These are phyloP conservation scores for Anguilla marmorata DNA, from an alignment of 2,797 vertebrate genomes.

Conservation along the genomic window DNA sequence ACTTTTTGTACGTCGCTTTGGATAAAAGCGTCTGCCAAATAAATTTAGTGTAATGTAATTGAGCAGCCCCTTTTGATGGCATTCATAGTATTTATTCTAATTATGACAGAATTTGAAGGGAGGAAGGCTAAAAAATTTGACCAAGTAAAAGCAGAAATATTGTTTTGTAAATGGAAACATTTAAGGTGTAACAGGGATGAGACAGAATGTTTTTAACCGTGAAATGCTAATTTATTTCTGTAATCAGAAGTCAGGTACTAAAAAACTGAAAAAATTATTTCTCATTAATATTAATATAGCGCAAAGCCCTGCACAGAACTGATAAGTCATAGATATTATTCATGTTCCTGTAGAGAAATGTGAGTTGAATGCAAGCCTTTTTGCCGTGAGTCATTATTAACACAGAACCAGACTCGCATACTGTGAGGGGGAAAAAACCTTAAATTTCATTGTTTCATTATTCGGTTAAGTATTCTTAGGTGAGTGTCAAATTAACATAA, in stretches of 20 bases:
- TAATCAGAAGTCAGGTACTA: background rate
- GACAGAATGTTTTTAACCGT: background rate
- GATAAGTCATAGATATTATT: background rate
- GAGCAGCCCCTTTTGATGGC: background rate
- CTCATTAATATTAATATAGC: background rate
- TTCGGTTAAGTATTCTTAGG: background rate
- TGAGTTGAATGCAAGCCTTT: background rate
- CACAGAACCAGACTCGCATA: background rate
- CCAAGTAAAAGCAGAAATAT: background rate
- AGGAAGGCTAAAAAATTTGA: background rate
- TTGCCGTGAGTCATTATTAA: background rate
- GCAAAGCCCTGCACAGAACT: background rate
- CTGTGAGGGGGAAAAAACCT: background rate
- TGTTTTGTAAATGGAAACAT: background rate
- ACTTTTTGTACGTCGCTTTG: too few relatives aligned
- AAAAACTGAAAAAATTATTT: background rate
- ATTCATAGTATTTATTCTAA: background rate
- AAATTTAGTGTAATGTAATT: too few relatives aligned
- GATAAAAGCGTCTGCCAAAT: too few relatives aligned
- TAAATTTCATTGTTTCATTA: background rate
- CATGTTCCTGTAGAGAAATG: background rate
- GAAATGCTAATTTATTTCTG: background rate
- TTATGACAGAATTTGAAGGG: constrained; percentile 4
- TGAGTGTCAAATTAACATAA: background rate
- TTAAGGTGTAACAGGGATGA: background rate